Evolutionary conservation across 1,140 invertebrate species (phyloP).

Genomic region (Drosophila orosa): DNA sequence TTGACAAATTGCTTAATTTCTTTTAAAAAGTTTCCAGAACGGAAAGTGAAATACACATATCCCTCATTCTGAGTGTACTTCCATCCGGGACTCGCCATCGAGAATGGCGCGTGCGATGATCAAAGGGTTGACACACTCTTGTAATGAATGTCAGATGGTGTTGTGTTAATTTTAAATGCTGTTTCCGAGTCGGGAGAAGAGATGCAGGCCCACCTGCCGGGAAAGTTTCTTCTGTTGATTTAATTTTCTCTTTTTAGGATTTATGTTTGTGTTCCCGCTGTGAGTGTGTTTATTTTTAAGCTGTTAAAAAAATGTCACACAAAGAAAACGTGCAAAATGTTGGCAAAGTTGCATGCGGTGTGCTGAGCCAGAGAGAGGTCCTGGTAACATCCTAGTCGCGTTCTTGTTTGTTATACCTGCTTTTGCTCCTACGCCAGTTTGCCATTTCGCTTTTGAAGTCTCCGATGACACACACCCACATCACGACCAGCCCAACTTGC

Average conservation of each 20-base stretch:
- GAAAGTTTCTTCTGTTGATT: constrained; percentile 53
- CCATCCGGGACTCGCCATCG: background rate
- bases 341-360: constrained; percentile 68
- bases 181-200: constrained; percentile 13
- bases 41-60: background rate
- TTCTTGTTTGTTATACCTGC: constrained; percentile 29
- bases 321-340: constrained; percentile 70
- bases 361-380: constrained; percentile 12
- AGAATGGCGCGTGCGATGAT: constrained; percentile 46
- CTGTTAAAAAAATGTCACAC: constrained; percentile 57
- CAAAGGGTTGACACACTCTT: constrained; percentile 60
- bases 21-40: background rate
- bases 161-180: constrained; percentile 69
- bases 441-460: constrained; percentile 73
- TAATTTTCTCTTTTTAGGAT: constrained; percentile 52
- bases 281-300: constrained; percentile 28
- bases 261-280: constrained; percentile 44
- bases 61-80: background rate
- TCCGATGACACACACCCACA: constrained; percentile 35
- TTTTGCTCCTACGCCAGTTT: constrained; percentile 65
- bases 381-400: constrained; percentile 16
- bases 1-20: background rate
- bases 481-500: constrained; percentile 27
- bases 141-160: constrained; percentile 63
- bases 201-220: constrained; percentile 44